Evolutionary conservation across 2,113 vertebrate species (phyloP).

Genomic region (Xiphias gladius): DNA sequence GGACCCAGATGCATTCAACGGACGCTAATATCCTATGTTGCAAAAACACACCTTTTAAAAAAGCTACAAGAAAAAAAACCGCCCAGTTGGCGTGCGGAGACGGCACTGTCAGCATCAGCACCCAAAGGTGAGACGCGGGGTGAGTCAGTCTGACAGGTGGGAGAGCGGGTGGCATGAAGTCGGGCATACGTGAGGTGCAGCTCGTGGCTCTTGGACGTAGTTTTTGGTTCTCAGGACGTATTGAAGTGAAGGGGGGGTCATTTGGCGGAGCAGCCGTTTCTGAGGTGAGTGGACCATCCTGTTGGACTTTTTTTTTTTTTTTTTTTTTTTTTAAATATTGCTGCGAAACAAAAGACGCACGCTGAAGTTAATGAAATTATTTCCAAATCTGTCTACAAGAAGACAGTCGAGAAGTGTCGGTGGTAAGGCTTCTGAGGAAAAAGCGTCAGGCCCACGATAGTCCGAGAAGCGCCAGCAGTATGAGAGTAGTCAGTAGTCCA

Average conservation of each 20-base stretch:
- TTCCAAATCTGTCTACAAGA: not conserved
- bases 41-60: conserved; percentile 6
- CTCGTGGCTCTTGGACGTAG: not conserved
- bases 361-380: not conserved
- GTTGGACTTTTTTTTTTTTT: not conserved
- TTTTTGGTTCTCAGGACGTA: not conserved
- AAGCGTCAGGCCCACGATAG: not conserved
- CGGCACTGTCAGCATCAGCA: conserved; percentile 1
- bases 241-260: not conserved
- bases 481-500: not conserved
- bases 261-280: not conserved
- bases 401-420: not conserved
- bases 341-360: not conserved
- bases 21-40: not conserved
- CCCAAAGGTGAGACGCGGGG: conserved; percentile 4
- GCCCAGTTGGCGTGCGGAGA: conserved; percentile 36
- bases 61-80: no score
- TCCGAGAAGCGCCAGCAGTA: not conserved
- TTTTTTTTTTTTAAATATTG: not conserved
- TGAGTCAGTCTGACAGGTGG: conserved; percentile 45
- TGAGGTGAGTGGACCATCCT: conserved; percentile 54
- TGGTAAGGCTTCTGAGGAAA: not conserved
- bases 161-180: not conserved
- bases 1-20: not conserved
- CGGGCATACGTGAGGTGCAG: not conserved